A percentile compares a stretch with the other conserved stretches of the same genome.
Conservation (phyloP, 2,888 invertebrate species). For the Cheilosia vernalis region DNA sequence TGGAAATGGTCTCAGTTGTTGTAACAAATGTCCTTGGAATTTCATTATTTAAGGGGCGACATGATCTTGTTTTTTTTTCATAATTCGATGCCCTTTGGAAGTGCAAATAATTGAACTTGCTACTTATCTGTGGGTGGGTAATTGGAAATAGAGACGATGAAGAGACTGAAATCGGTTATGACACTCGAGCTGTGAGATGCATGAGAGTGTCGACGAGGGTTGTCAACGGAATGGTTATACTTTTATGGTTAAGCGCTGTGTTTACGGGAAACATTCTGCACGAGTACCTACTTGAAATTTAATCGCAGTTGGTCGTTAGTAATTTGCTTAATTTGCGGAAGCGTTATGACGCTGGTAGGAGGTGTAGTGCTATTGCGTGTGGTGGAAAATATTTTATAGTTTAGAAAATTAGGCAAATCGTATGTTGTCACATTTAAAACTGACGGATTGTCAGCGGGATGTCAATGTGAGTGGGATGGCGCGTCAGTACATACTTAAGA, state of each 20-base stretch:
- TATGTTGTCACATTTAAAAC: too few species aligned
- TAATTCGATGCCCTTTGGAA: slow-evolving; percentile 40
- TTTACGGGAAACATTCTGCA: slow-evolving; percentile 2
- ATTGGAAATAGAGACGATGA: slow-evolving; percentile 16
- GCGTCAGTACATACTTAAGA: too few species aligned
- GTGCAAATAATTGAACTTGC: slow-evolving; percentile 49
- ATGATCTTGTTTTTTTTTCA: slow-evolving; percentile 5
- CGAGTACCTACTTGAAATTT: neutral
- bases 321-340: neutral
- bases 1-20: slow-evolving; percentile 13
- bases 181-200: neutral
- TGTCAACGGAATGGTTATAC: slow-evolving; percentile 26
- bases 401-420: too few species aligned
- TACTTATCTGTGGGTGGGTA: slow-evolving; percentile 36
- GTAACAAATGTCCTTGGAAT: slow-evolving; percentile 34
- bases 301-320: neutral
- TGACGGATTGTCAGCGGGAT: too few species aligned
- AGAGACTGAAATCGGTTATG: slow-evolving; percentile 19
- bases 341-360: neutral
- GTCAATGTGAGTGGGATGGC: too few species aligned
- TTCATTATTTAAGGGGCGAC: slow-evolving; percentile 23
- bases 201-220: slow-evolving; percentile 14
- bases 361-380: too few species aligned
- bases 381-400: too few species aligned
- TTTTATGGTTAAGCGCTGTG: slow-evolving; percentile 22